These are phyloP conservation scores for Sinhomidia bicolor DNA, from an alignment of 2,888 invertebrate genomes.

Conservation along the genomic window DNA sequence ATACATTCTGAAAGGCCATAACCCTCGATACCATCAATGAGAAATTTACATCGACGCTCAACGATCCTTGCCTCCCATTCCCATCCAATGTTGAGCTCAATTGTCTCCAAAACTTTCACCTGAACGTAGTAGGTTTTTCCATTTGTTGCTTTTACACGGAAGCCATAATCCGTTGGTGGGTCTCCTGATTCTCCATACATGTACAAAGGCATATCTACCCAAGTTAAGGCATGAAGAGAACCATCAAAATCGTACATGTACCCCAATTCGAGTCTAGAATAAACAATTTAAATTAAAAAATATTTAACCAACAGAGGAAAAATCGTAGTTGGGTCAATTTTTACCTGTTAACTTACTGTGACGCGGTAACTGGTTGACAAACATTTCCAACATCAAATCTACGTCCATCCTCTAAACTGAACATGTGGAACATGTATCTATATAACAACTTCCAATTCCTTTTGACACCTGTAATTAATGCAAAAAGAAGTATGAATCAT, in stretches of 20 bases:
- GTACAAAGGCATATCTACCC: slow-evolving; percentile 84
- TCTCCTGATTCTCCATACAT: slow-evolving; percentile 85
- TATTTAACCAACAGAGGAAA: too few relatives aligned
- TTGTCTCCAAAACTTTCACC: slow-evolving; percentile 84
- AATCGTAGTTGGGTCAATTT: too few relatives aligned
- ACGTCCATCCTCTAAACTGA: slow-evolving; percentile 88
- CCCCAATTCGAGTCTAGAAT: slow-evolving; percentile 86
- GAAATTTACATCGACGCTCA: slow-evolving; percentile 85
- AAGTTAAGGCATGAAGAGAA: slow-evolving; percentile 84
- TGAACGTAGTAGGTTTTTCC: slow-evolving; percentile 83
- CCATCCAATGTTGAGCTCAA: slow-evolving; percentile 85
- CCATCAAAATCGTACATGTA: slow-evolving; percentile 85
- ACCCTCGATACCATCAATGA: slow-evolving; percentile 86
- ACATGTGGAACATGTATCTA: slow-evolving; percentile 90
- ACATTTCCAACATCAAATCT: slow-evolving; percentile 88
- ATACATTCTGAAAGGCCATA: slow-evolving; percentile 87
- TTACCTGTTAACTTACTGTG: slow-evolving; percentile 83
- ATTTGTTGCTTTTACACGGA: slow-evolving; percentile 85
- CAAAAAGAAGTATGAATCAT: slow-evolving; percentile 59
- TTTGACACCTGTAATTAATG: slow-evolving; percentile 84
- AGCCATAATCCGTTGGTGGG: slow-evolving; percentile 86
- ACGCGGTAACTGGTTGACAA: slow-evolving; percentile 88
- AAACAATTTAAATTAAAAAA: not conserved
- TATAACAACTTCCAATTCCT: slow-evolving; percentile 90
- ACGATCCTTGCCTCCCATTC: slow-evolving; percentile 85